Evolutionary conservation across 2,888 invertebrate species (phyloP).

Genomic region (Athrips mouffetella): DNA sequence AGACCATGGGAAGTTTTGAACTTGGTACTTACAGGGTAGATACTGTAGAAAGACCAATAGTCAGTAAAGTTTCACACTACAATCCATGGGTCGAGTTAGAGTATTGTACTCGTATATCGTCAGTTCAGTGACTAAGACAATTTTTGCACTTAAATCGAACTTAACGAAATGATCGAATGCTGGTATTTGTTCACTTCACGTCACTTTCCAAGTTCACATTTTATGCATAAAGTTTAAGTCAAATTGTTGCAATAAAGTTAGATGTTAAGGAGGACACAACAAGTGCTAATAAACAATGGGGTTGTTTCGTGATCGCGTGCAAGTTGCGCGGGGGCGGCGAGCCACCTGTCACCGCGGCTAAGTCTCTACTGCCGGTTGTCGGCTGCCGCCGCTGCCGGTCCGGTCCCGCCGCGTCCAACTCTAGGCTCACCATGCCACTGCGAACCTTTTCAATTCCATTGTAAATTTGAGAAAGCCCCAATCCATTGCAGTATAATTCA

Average conservation of each 20-base stretch:
- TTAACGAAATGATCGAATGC: conserved; percentile 57
- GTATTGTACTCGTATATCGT: too few relatives aligned
- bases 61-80: conserved; percentile 37
- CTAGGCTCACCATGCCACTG: conserved; percentile 41
- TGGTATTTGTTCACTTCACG: conserved; percentile 70
- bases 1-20: conserved; percentile 22
- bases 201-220: conserved; percentile 61
- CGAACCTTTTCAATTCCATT: conserved; percentile 14
- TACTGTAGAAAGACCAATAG: conserved; percentile 31
- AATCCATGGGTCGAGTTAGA: conserved; percentile 43
- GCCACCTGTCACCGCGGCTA: conserved; percentile 68
- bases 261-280: conserved; percentile 43
- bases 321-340: conserved; percentile 46
- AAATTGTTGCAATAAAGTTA: conserved; percentile 33
- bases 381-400: conserved; percentile 44
- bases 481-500: not conserved
- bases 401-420: conserved; percentile 57
- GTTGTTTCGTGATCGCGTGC: conserved; percentile 63
- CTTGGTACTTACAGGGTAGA: conserved; percentile 46
- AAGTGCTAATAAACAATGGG: conserved; percentile 68
- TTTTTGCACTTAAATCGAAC: conserved; percentile 69
- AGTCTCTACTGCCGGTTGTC: conserved; percentile 63
- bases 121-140: conserved; percentile 51
- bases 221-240: conserved; percentile 36
- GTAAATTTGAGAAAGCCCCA: conserved; percentile 2